Evolutionary conservation across 2,113 vertebrate species (phyloP).

Genomic region (Alaudala cheleensis): DNA sequence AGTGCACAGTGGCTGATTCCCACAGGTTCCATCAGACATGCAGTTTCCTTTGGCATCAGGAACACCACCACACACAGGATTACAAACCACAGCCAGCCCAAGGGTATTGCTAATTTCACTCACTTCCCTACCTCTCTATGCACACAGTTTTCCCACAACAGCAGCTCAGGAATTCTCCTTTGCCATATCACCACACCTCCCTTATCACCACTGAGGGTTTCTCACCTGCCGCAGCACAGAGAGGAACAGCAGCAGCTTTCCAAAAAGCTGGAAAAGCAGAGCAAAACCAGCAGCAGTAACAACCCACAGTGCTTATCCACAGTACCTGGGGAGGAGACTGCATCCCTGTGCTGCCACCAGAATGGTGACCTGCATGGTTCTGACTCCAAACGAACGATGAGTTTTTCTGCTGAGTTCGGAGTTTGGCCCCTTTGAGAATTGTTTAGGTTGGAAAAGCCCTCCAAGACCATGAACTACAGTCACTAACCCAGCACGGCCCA

Average conservation of each 20-base stretch:
- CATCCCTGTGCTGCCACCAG: background rate
- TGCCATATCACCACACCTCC: rapidly evolving
- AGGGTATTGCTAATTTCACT: background rate
- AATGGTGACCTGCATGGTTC: rapidly evolving
- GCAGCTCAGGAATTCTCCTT: background rate
- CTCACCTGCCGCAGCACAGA: background rate
- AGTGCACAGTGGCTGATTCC: background rate
- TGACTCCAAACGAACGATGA: background rate
- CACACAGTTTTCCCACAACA: background rate
- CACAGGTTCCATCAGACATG: background rate
- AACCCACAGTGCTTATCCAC: rapidly evolving
- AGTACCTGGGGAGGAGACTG: rapidly evolving
- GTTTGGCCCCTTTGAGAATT: background rate
- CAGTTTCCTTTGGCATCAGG: background rate
- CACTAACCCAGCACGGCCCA: background rate
- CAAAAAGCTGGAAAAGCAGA: background rate
- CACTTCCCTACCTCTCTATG: background rate
- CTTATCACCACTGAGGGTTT: background rate
- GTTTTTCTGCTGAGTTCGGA: background rate
- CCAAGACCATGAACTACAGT: background rate
- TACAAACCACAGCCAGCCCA: background rate
- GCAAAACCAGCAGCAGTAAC: background rate
- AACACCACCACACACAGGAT: background rate
- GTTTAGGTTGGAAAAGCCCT: background rate
- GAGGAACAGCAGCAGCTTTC: background rate